Evolutionary conservation across 2,797 vertebrate species (phyloP), one percentile per base, ranked within the genome.

Genomic region (Pyrrhura leucotis): DNA sequence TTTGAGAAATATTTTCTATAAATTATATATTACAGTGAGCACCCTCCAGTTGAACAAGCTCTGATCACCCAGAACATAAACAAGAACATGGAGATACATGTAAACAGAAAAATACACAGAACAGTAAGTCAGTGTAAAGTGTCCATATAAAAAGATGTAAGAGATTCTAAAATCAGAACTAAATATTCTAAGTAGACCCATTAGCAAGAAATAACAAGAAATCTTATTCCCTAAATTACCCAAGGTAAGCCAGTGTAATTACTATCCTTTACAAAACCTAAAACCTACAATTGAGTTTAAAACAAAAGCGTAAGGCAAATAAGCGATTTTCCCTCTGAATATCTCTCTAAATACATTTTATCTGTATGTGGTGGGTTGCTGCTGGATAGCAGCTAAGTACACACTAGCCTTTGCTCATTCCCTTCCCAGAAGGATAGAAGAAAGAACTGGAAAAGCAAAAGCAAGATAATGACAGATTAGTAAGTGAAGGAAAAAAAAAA

Each of bases 371-470:
- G 16, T 35, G 17, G 33, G 20, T 33, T 72, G 25, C 63, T 19
- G 26, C 15, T 14, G 7, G 44, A 44, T 10, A 88, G 65, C 68
- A 77, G 37, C 48, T 62, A 73, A 76, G 33, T 12, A 88, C 14
- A 2, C 31, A 40, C 6, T 16, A 74, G 29, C 44, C 45, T 72
- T 82, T 0, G 0, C 14, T 85, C 12, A 4, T 33, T 40, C 18
- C 17, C 14, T 13, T 28, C 7, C 8, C 48, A 78, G 33, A 35
- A 65, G 20, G 47, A 77, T 1, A 74, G n/a, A 33, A 26, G 42
- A 82, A 13, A 75, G 29, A 85, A 72, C 0, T 0, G 0, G 14
- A 71, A 59, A 7, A 67, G 28, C 10, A 74, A 66, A 85, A 83
- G 37, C 0, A 1, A 84, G 33, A 67, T 18, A 14, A 8, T 6